Evolutionary conservation across 2,888 invertebrate genomes (phyloP).

Genomic region (Antitype chi): DNA sequence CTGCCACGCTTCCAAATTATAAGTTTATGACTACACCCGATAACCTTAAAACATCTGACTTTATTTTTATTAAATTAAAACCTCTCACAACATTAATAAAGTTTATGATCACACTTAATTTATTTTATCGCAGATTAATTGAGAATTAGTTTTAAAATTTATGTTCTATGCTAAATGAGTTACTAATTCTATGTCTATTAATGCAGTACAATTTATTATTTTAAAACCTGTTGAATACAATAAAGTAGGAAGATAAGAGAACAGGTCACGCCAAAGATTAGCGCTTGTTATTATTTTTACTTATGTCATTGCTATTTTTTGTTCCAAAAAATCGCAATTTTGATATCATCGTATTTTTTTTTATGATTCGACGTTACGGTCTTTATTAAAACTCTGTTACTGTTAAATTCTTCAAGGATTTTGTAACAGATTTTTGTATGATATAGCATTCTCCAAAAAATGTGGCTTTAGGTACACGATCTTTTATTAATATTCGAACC

Average conservation of each 20-base stretch:
- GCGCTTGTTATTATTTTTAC: constrained; percentile 39
- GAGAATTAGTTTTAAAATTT: constrained; percentile 65
- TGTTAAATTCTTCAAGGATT: background rate
- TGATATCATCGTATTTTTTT: constrained; percentile 3
- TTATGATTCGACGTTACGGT: background rate
- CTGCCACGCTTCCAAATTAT: constrained; percentile 52
- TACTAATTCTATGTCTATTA: constrained; percentile 52
- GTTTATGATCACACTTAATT: constrained; percentile 64
- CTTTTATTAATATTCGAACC: background rate
- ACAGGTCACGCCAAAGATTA: constrained; percentile 50
- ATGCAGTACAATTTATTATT: constrained; percentile 49
- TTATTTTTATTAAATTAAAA: constrained; percentile 64
- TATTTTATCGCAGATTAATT: constrained; percentile 68
- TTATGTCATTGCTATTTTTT: constrained; percentile 46
- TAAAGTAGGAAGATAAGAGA: constrained; percentile 52
- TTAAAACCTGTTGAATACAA: constrained; percentile 50
- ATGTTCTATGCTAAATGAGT: constrained; percentile 61
- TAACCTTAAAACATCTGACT: constrained; percentile 62
- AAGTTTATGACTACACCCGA: constrained; percentile 60
- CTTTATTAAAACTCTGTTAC: background rate
- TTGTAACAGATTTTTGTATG: background rate
- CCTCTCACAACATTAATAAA: constrained; percentile 57
- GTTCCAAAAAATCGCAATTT: constrained; percentile 24
- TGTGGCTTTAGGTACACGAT: background rate
- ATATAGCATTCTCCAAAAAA: background rate